A percentile compares a stretch with the other conserved stretches of the same genome.
Conservation (phyloP, 2,797 vertebrate species). For the Oryzias sinensis region DNA sequence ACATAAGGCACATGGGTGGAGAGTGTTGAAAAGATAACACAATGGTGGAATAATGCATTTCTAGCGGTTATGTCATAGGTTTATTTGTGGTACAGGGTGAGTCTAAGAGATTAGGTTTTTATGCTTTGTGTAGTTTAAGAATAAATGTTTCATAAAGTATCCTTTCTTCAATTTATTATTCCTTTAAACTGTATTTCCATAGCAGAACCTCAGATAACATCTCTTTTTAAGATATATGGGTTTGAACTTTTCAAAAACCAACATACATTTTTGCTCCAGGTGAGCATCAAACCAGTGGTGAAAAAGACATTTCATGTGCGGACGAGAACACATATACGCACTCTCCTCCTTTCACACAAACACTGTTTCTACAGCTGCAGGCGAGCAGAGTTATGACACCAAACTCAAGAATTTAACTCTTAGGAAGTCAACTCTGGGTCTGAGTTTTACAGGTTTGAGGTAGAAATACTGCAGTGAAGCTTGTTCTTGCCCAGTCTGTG, state of each 20-base stretch:
- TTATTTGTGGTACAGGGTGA: background rate
- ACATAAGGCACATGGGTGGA: background rate
- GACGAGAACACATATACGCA: background rate
- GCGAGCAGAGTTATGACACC: constrained; percentile 1
- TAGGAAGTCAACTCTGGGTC: background rate
- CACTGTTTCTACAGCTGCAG: constrained; percentile 26
- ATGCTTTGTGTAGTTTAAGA: background rate
- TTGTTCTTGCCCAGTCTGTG: too few species aligned
- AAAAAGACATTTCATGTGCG: constrained; percentile 7
- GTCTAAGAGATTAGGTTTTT: background rate
- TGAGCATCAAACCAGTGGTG: constrained; percentile 4
- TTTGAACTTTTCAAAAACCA: background rate
- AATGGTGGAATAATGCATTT: constrained; percentile 1
- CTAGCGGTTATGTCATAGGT: background rate
- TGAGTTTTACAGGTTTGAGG: too few species aligned
- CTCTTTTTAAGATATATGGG: constrained; percentile 2
- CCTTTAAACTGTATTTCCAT: background rate
- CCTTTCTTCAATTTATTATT: background rate
- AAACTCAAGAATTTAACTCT: constrained; percentile 3
- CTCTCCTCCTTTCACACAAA: constrained; percentile 16
- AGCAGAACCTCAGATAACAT: background rate
- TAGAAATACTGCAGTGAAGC: background rate
- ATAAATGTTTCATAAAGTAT: background rate
- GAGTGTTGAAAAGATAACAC: background rate
- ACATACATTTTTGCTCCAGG: constrained; percentile 7